A percentile compares a stretch with the other conserved stretches of the same genome.
Evolutionary conservation across 2,113 vertebrate species (phyloP).

Genomic region (Paramormyrops kingsleyae): DNA sequence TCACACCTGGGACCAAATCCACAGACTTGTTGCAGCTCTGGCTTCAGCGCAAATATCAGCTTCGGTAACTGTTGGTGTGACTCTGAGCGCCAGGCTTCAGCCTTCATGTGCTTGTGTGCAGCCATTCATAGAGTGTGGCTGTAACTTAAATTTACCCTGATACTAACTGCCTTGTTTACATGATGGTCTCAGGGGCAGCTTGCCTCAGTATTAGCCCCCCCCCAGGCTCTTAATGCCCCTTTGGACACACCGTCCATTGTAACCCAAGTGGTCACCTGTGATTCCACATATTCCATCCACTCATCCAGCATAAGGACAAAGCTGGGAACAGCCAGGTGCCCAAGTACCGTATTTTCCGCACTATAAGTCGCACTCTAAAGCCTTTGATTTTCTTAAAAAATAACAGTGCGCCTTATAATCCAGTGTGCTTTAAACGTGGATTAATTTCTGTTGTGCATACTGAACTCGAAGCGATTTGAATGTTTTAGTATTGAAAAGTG

Average conservation of each 20-base stretch:
- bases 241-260: neutral
- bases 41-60: neutral
- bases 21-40: neutral
- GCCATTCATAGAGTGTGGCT: neutral
- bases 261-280: neutral
- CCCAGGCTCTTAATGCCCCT: neutral
- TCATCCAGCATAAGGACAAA: neutral
- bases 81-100: neutral
- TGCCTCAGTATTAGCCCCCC: neutral
- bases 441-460: too few relatives aligned
- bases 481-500: too few relatives aligned
- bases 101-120: neutral
- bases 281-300: neutral
- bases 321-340: neutral
- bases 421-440: too few relatives aligned
- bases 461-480: too few relatives aligned
- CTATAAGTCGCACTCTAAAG: too few relatives aligned
- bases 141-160: neutral
- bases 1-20: neutral
- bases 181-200: neutral
- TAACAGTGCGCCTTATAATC: too few relatives aligned
- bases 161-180: neutral
- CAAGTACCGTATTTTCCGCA: too few relatives aligned
- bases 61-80: neutral
- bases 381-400: too few relatives aligned